Evolutionary conservation across 2,113 vertebrate species (phyloP).

Genomic region (Pluvialis apricaria): DNA sequence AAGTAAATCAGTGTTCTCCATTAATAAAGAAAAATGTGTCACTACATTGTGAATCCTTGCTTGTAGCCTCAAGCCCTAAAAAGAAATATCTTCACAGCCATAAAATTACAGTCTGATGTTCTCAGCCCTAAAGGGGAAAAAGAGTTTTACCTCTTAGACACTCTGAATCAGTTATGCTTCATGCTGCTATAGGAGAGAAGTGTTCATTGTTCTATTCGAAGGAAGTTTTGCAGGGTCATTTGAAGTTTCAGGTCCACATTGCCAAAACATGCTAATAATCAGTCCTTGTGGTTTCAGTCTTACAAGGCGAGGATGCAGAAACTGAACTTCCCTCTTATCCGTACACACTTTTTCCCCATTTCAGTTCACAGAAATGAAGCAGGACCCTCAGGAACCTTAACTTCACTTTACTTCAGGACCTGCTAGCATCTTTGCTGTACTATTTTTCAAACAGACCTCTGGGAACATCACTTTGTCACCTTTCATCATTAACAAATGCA

Average conservation of each 20-base stretch:
- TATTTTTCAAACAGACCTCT: background rate
- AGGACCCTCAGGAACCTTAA: background rate
- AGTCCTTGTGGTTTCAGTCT: background rate
- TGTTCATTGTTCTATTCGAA: rapidly evolving
- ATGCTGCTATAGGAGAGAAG: background rate
- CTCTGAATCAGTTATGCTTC: background rate
- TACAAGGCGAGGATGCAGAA: background rate
- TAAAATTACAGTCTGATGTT: background rate
- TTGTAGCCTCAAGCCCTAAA: background rate
- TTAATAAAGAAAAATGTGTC: background rate
- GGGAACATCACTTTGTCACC: background rate
- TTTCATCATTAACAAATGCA: background rate
- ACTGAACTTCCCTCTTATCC: background rate
- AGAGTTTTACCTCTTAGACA: background rate
- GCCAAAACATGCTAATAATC: background rate
- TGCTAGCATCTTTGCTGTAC: background rate
- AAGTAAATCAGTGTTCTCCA: background rate
- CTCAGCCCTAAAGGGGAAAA: background rate
- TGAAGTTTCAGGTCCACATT: background rate
- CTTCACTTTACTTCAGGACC: background rate
- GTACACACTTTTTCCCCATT: background rate
- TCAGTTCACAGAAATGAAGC: background rate
- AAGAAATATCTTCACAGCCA: background rate
- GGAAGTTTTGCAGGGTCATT: background rate
- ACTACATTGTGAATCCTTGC: background rate